Evolutionary conservation across 1,140 invertebrate genomes (phyloP).

Genomic region (Drosophila leontia): DNA sequence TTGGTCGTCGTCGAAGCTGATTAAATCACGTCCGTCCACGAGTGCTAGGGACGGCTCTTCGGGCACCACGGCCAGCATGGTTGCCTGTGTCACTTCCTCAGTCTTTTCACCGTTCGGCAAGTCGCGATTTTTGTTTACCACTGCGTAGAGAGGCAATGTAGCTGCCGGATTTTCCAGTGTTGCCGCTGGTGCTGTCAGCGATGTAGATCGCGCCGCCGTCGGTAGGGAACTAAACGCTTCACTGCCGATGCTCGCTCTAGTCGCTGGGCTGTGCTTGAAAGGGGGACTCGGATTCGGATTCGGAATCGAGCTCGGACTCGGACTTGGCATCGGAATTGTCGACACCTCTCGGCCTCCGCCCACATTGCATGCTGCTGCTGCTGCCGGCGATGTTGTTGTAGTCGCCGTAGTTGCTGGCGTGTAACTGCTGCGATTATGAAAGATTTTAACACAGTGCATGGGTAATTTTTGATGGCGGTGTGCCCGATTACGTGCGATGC

Average conservation of each 20-base stretch:
- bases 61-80: constrained; percentile 70
- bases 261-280: constrained; percentile 13
- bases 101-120: constrained; percentile 33
- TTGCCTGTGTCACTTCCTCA: constrained; percentile 31
- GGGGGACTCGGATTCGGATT: constrained; percentile 17
- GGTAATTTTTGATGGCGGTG: constrained; percentile 83
- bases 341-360: constrained; percentile 38
- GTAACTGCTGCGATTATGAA: constrained; percentile 83
- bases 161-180: constrained; percentile 6
- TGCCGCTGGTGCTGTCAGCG: constrained; percentile 30
- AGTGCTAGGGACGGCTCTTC: constrained; percentile 41
- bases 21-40: constrained; percentile 63
- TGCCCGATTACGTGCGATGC: constrained; percentile 78
- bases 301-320: constrained; percentile 1
- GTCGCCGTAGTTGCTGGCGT: constrained; percentile 32
- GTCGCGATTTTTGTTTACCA: constrained; percentile 71
- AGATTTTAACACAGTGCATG: constrained; percentile 84
- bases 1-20: constrained; percentile 78
- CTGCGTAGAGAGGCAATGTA: constrained; percentile 53
- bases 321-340: constrained; percentile 26
- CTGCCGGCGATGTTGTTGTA: constrained; percentile 17
- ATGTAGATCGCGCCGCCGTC: constrained; percentile 72
- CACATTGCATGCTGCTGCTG: constrained; percentile 37
- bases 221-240: constrained; percentile 60
- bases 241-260: constrained; percentile 40